Percentiles rank a stretch among this genome's conserved stretches.
phyloP scores from a whole-genome alignment of 23 tunicate genomes.

The Phallusia fumigata region DNA sequence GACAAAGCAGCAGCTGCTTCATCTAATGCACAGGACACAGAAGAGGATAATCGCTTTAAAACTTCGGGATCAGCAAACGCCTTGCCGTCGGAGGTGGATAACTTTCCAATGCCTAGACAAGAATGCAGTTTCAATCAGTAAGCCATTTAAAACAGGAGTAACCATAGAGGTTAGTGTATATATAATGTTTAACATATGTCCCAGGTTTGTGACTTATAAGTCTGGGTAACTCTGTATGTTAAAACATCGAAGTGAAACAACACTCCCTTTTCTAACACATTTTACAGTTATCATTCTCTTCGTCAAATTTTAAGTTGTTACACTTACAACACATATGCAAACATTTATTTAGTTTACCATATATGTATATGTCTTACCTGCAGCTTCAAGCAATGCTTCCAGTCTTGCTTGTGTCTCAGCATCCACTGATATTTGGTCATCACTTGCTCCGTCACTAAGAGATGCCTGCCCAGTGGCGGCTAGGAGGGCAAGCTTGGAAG shows the following conservation, averaged over 20 bases:
- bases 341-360: not conserved
- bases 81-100: constrained; percentile 92
- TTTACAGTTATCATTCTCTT: no score
- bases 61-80: constrained; percentile 94
- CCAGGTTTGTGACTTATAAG: no score
- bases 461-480: constrained; percentile 52
- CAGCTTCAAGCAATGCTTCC: constrained; percentile 89
- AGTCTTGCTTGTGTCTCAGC: constrained; percentile 85
- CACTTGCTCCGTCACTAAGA: constrained; percentile 37
- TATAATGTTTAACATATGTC: no score
- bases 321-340: no score
- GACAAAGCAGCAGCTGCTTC: constrained; percentile 87
- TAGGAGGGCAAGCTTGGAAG: constrained; percentile 52
- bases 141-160: no score
- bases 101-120: constrained; percentile 69
- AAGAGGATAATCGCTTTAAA: constrained; percentile 57
- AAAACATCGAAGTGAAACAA: no score
- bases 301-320: no score
- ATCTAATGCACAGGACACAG: constrained; percentile 87
- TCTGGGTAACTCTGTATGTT: no score
- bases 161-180: no score
- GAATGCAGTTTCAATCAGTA: no score
- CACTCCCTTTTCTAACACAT: no score
- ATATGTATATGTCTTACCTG: constrained; percentile 62
- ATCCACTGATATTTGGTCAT: constrained; percentile 78